Conservation (phyloP, 2,113 vertebrate genomes). For the Siniperca knerii region DNA sequence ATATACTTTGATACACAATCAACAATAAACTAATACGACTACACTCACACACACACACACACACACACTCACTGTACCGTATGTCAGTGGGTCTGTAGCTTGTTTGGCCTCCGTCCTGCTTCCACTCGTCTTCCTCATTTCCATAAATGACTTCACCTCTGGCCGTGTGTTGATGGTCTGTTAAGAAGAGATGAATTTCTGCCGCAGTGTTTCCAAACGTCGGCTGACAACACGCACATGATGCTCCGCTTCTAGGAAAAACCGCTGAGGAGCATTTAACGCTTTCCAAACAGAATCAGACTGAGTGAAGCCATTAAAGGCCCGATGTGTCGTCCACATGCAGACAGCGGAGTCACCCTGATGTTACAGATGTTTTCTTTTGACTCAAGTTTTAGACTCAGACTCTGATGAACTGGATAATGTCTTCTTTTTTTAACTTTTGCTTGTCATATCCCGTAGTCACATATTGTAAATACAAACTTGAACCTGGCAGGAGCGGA, state of each 20-base stretch:
- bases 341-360: not conserved
- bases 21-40: not conserved
- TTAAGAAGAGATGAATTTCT: constrained; percentile 65
- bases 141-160: constrained; percentile 69
- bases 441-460: not conserved
- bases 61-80: not conserved
- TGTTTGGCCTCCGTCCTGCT: constrained; percentile 30
- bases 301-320: not conserved
- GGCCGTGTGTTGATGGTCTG: constrained; percentile 79
- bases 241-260: not conserved
- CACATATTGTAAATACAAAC: no score
- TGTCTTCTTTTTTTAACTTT: no score
- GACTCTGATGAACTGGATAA: not conserved
- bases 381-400: not conserved
- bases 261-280: not conserved
- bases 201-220: constrained; percentile 3
- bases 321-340: not conserved
- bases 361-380: not conserved
- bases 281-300: not conserved
- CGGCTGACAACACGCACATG: not conserved
- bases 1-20: not conserved
- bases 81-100: not conserved
- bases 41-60: not conserved
- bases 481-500: not conserved
- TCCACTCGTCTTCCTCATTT: constrained; percentile 65